Percentiles rank a stretch among this genome's conserved stretches.
Conservation (phyloP, 30 jellyfish, hydroid and myxozoan species). For the Hydractinia symbiolongicarpus region DNA sequence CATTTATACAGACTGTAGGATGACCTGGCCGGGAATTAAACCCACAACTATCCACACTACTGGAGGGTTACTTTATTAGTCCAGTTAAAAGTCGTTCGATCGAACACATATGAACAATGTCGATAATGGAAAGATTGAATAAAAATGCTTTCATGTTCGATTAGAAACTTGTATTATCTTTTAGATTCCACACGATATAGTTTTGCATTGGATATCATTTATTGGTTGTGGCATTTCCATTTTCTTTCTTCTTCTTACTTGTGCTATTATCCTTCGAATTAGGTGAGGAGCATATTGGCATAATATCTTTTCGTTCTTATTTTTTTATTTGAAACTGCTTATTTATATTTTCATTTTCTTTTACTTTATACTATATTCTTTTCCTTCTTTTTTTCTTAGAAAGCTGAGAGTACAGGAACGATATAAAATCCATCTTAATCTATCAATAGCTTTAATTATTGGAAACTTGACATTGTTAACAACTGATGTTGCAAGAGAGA, state of each 20-base stretch:
- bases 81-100: no score
- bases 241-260: not conserved
- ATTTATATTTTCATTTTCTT: no score
- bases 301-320: not conserved
- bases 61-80: no score
- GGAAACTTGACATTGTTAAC: not conserved
- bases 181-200: not conserved
- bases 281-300: not conserved
- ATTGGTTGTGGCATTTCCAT: constrained; percentile 16
- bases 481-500: not conserved
- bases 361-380: not conserved
- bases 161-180: no score
- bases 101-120: no score
- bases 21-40: no score
- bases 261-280: constrained; percentile 3
- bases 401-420: not conserved
- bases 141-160: no score
- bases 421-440: constrained; percentile 17
- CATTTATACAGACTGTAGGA: no score
- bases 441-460: not conserved
- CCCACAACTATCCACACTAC: no score
- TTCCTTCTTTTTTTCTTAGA: not conserved
- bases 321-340: no score
- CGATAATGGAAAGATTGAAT: no score
- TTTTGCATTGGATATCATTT: constrained; percentile 1